Evolutionary conservation across 2,113 vertebrate genomes (phyloP).

Genomic region (Crypturellus undulatus): DNA sequence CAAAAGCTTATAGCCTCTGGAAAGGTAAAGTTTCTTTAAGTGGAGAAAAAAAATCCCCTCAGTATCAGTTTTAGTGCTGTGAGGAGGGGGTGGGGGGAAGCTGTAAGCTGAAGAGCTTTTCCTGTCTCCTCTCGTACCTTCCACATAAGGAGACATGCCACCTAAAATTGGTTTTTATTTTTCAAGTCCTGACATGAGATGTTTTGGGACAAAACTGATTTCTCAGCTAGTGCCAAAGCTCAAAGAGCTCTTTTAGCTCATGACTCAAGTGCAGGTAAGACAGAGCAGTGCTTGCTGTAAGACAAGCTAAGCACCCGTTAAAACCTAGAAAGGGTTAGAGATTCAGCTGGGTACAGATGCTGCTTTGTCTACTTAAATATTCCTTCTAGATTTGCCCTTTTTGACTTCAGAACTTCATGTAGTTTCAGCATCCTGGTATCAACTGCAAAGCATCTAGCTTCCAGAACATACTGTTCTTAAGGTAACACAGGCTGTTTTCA

Average conservation of each 20-base stretch:
- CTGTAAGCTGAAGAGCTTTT: background rate
- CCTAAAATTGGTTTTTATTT: background rate
- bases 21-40: background rate
- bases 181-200: background rate
- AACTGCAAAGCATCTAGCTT: background rate
- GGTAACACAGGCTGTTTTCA: background rate
- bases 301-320: background rate
- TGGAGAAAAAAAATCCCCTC: background rate
- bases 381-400: too few relatives aligned
- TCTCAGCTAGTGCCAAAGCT: conserved; percentile 4
- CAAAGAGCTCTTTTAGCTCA: background rate
- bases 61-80: background rate
- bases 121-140: background rate
- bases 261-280: rapidly evolving
- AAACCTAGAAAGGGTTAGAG: background rate
- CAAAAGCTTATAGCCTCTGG: background rate
- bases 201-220: background rate
- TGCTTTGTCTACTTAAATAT: too few relatives aligned
- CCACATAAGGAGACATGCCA: background rate
- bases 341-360: background rate
- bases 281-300: background rate
- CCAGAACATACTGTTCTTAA: background rate
- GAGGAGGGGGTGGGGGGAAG: too few relatives aligned
- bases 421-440: background rate
- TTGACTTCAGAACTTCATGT: background rate